Evolutionary conservation across 2,797 vertebrate genomes (phyloP).

Genomic region (Botia almorhae): DNA sequence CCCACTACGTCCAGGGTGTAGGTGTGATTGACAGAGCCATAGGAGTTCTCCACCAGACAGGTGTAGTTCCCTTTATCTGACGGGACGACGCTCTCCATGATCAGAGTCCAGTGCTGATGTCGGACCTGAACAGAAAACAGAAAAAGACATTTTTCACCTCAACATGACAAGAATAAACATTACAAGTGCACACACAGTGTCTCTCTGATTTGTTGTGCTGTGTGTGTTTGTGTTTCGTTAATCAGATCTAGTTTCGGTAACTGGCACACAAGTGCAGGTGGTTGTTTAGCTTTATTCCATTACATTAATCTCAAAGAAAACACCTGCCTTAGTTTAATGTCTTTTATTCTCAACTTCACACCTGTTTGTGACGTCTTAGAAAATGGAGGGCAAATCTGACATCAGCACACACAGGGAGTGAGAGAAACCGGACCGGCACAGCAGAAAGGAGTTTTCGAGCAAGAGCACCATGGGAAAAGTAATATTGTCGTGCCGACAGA

Average conservation of each 20-base stretch:
- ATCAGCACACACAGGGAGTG: not conserved
- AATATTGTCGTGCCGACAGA: slow-evolving; percentile 56
- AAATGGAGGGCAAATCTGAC: slow-evolving; percentile 15
- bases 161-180: not conserved
- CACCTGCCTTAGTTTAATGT: not conserved
- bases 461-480: slow-evolving; percentile 61
- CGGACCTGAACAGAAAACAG: slow-evolving; percentile 80
- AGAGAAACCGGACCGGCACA: slow-evolving; percentile 7
- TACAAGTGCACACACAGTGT: not conserved
- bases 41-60: slow-evolving; percentile 91
- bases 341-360: slow-evolving; percentile 1
- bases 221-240: not conserved
- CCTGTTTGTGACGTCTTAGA: not conserved
- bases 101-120: slow-evolving; percentile 96
- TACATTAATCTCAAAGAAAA: slow-evolving; percentile 20
- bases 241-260: not conserved
- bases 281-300: slow-evolving; percentile 1
- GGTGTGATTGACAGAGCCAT: slow-evolving; percentile 94
- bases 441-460: slow-evolving; percentile 43
- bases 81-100: slow-evolving; percentile 98
- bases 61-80: slow-evolving; percentile 99
- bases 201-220: not conserved
- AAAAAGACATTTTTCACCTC: not conserved
- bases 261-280: slow-evolving; percentile 17
- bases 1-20: slow-evolving; percentile 97